Evolutionary conservation across 92 coral and sea anemone genomes (phyloP).

Genomic region (Umimayanthus chanpuru): DNA sequence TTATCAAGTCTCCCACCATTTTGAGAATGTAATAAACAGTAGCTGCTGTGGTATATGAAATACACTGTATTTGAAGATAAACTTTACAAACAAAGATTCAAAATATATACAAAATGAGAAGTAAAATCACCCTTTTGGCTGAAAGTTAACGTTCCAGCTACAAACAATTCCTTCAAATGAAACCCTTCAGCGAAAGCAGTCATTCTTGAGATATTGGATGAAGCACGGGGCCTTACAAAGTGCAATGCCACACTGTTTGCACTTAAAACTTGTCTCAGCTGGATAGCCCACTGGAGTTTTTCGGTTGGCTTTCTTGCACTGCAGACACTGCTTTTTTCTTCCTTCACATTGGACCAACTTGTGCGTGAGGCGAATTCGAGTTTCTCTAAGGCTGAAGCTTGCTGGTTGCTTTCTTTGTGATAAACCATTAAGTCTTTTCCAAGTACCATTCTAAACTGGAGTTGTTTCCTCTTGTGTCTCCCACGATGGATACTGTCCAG

Average conservation of each 20-base stretch:
- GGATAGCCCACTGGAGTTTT: slow-evolving; percentile 57
- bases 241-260: slow-evolving; percentile 58
- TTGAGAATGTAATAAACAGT: background rate
- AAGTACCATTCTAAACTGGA: slow-evolving; percentile 20
- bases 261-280: slow-evolving; percentile 52
- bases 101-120: slow-evolving; percentile 26
- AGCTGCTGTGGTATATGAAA: background rate
- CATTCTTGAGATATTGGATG: slow-evolving; percentile 38
- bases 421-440: slow-evolving; percentile 43
- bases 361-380: background rate
- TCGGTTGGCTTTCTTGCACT: slow-evolving; percentile 48
- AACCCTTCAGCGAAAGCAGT: background rate
- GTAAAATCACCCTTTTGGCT: background rate
- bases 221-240: slow-evolving; percentile 61
- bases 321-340: slow-evolving; percentile 48
- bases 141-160: background rate
- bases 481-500: slow-evolving; percentile 24
- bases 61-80: slow-evolving; percentile 9
- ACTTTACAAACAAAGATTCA: slow-evolving; percentile 4
- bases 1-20: slow-evolving; percentile 14
- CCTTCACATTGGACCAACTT: slow-evolving; percentile 22
- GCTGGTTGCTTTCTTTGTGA: slow-evolving; percentile 33
- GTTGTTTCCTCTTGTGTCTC: slow-evolving; percentile 1
- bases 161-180: background rate
- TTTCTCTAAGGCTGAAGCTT: slow-evolving; percentile 2